Percentiles rank a stretch among this genome's conserved stretches.
Evolutionary conservation across 2,797 vertebrate species (phyloP).

Genomic region (Spatula clypeata): DNA sequence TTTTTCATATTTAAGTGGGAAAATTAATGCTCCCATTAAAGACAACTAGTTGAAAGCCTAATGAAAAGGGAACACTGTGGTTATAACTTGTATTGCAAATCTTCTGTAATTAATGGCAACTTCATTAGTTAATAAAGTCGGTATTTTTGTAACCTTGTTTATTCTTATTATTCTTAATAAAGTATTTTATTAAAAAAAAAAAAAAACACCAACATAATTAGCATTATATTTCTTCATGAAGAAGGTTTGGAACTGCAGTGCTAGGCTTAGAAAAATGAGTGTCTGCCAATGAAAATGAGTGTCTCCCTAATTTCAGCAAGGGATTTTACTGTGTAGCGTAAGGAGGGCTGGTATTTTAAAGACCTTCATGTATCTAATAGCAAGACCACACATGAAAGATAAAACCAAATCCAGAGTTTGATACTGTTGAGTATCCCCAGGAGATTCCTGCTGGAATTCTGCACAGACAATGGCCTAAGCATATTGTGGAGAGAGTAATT

Average conservation of each 20-base stretch:
- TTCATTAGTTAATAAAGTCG: conserved; percentile 78
- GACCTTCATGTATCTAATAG: not conserved
- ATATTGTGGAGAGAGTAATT: not conserved
- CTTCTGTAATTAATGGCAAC: conserved; percentile 82
- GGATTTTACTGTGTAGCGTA: not conserved
- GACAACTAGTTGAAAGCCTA: conserved; percentile 57
- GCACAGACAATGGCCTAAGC: not conserved
- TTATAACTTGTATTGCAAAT: conserved; percentile 81
- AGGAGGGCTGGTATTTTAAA: not conserved
- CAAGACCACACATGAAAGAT: not conserved
- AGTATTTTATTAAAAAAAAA: conserved; percentile 81
- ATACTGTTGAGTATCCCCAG: not conserved
- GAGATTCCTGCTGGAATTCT: not conserved
- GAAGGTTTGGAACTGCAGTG: not conserved
- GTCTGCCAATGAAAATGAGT: not conserved
- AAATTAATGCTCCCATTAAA: conserved; percentile 70
- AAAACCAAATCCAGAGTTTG: not conserved
- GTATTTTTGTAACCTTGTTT: conserved; percentile 89
- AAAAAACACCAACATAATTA: not conserved
- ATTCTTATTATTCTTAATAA: conserved; percentile 85
- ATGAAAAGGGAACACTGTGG: conserved; percentile 77
- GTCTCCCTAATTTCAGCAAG: not conserved
- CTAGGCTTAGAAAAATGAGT: not conserved
- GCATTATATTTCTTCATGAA: conserved; percentile 48
- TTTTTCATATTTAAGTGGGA: conserved; percentile 73